Conservation (phyloP, 2,113 vertebrate species). For the Oenanthe oenanthe region DNA sequence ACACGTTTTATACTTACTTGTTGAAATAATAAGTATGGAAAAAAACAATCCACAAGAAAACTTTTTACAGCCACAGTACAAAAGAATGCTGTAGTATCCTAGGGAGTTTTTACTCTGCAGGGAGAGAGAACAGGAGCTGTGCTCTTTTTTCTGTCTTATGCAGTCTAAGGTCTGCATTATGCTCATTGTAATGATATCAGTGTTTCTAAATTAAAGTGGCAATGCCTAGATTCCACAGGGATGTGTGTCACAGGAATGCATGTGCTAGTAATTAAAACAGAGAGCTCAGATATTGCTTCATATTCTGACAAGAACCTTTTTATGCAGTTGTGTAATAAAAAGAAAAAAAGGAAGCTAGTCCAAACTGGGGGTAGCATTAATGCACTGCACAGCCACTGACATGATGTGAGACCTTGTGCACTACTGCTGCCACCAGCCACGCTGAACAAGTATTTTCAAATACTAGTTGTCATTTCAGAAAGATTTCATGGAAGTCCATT, state of each 20-base stretch:
- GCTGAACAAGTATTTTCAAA: background rate
- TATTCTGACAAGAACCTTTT: slow-evolving; percentile 12
- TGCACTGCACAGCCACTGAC: background rate
- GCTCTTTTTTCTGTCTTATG: background rate
- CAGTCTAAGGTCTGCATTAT: background rate
- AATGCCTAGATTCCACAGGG: background rate
- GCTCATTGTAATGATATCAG: background rate
- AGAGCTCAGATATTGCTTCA: background rate
- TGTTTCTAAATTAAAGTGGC: slow-evolving; percentile 10
- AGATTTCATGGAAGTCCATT: background rate
- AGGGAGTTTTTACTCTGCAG: background rate
- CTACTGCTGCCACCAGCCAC: background rate
- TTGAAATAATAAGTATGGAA: slow-evolving; percentile 1
- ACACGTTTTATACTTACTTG: background rate
- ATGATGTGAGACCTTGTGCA: fast-evolving
- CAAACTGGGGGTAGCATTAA: background rate
- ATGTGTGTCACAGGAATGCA: slow-evolving; percentile 18
- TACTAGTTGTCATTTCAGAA: background rate
- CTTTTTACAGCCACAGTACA: background rate
- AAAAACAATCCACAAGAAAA: background rate
- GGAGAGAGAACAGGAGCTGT: background rate
- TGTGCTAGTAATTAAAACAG: slow-evolving; percentile 30
- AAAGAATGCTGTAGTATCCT: background rate
- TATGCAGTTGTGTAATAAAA: background rate
- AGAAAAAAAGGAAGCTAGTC: background rate